Conservation (phyloP, 2,888 invertebrate genomes). For the Drosophila diplacantha region DNA sequence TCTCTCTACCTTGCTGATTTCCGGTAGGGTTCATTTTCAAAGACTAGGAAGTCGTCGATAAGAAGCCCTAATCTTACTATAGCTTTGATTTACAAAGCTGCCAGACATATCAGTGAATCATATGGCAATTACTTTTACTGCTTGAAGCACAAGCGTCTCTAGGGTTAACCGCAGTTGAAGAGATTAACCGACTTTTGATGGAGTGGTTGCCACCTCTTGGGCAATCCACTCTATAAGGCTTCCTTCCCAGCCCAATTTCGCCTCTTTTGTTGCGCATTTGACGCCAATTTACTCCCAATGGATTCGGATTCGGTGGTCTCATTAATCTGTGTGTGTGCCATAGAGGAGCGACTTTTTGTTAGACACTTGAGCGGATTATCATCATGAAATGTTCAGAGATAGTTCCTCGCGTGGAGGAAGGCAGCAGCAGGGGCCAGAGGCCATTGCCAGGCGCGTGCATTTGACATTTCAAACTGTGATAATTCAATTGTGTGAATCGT, state of each 20-base stretch:
- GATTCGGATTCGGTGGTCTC: conserved; percentile 22
- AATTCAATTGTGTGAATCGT: conserved; percentile 65
- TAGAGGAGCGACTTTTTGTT: conserved; percentile 49
- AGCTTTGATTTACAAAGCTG: conserved; percentile 3
- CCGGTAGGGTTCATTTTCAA: neutral
- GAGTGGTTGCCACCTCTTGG: conserved; percentile 2
- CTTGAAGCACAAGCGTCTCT: neutral
- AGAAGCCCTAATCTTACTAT: neutral
- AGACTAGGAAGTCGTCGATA: conserved; percentile 6
- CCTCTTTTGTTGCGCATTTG: conserved; percentile 33
- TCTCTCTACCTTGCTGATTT: conserved; percentile 1
- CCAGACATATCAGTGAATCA: conserved; percentile 18
- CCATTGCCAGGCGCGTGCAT: conserved; percentile 60
- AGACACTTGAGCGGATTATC: conserved; percentile 50
- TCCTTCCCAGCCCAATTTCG: conserved; percentile 2
- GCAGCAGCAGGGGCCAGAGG: neutral
- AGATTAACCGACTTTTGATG: conserved; percentile 10
- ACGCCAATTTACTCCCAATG: conserved; percentile 13
- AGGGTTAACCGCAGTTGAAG: conserved; percentile 3
- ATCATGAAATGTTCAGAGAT: conserved; percentile 21
- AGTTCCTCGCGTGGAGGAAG: neutral
- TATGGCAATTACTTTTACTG: conserved; percentile 12
- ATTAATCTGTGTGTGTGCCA: conserved; percentile 13
- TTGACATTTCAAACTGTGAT: conserved; percentile 70
- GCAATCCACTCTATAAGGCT: conserved; percentile 16